A percentile compares a stretch with the other conserved stretches of the same genome.
Evolutionary conservation across 23 tunicate species (phyloP).

Genomic region (Styela plicata): DNA sequence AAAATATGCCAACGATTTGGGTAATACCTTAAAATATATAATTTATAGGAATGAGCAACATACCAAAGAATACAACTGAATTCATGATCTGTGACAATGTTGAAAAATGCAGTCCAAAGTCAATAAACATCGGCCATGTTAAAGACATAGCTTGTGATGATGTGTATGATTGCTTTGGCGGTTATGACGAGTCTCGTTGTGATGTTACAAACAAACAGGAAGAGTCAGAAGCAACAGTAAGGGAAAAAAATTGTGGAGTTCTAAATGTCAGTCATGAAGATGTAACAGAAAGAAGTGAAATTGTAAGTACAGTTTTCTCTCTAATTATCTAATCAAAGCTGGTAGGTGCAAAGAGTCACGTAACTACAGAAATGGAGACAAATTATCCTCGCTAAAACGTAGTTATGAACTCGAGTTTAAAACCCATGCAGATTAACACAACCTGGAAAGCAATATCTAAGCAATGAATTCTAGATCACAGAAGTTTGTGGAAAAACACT

Average conservation of each 20-base stretch:
- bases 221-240: background rate
- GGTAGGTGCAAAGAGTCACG: background rate
- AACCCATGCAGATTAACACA: too few relatives aligned
- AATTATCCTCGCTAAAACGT: too few relatives aligned
- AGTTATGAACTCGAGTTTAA: too few relatives aligned
- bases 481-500: too few relatives aligned
- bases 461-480: too few relatives aligned
- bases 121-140: conserved; percentile 21
- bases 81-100: conserved; percentile 40
- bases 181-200: conserved; percentile 71
- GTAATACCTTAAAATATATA: too few relatives aligned
- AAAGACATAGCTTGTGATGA: conserved; percentile 65
- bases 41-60: background rate
- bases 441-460: too few relatives aligned
- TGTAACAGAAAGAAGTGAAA: conserved; percentile 21
- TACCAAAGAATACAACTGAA: conserved; percentile 27
- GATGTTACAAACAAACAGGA: background rate
- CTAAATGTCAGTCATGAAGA: conserved; percentile 18
- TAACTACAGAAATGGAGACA: too few relatives aligned
- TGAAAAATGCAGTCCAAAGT: conserved; percentile 38
- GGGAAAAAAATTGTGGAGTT: background rate
- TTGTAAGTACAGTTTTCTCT: background rate
- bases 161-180: conserved; percentile 80
- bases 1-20: too few relatives aligned
- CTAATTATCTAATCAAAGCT: background rate